phyloP scores from a whole-genome alignment of 2,888 invertebrate species.

The Meganola albula region DNA sequence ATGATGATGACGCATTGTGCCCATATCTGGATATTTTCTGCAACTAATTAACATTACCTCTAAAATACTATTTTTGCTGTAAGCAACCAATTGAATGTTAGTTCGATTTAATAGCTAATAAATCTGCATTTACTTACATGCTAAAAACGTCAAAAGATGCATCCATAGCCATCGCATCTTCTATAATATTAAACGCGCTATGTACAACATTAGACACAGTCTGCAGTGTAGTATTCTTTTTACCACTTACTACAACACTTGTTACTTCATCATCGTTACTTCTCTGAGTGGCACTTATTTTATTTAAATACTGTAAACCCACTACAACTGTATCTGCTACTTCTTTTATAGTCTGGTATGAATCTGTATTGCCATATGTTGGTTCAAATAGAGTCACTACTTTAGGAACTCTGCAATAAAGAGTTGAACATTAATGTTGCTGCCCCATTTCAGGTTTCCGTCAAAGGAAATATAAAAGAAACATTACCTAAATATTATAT shows the following conservation, averaged over 20 bases:
- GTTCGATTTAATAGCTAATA: too few species aligned
- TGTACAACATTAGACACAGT: slow-evolving; percentile 36
- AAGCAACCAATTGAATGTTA: not conserved
- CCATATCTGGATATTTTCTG: too few species aligned
- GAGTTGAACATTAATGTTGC: not conserved
- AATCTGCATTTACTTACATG: slow-evolving; percentile 69
- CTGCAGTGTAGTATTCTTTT: slow-evolving; percentile 17
- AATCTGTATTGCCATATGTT: slow-evolving; percentile 56
- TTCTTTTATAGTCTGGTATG: slow-evolving; percentile 47
- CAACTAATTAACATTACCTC: too few species aligned
- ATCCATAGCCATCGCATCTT: slow-evolving; percentile 29
- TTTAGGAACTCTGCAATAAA: slow-evolving; percentile 45
- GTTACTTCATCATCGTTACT: slow-evolving; percentile 19
- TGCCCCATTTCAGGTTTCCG: not conserved
- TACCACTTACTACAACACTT: slow-evolving; percentile 16
- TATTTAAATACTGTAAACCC: slow-evolving; percentile 48
- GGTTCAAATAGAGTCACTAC: slow-evolving; percentile 56
- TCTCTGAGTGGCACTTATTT: slow-evolving; percentile 34
- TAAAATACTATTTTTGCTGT: not conserved
- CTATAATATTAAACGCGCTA: slow-evolving; percentile 37
- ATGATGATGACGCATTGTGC: too few species aligned
- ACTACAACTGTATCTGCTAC: slow-evolving; percentile 41
- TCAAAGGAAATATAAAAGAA: too few species aligned
- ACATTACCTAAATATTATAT: slow-evolving; percentile 8
- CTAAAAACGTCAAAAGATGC: slow-evolving; percentile 44